Base-by-base conservation (phyloP, 1,140 invertebrate species). In the Heterodera schachtii region DNA sequence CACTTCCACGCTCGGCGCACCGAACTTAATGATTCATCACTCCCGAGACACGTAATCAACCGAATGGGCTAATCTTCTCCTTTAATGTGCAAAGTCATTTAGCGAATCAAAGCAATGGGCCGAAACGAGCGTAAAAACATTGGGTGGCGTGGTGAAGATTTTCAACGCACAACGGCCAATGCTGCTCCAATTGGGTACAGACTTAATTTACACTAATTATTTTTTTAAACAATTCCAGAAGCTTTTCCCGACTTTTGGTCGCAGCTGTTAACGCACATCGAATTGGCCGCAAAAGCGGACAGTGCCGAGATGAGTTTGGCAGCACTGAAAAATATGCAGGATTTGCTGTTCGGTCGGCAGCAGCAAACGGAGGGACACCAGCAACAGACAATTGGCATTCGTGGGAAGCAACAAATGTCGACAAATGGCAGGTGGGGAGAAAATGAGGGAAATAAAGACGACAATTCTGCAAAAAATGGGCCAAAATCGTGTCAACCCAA, bases 51-150 rank as follows among this genome's bases (percentile, higher is more conserved):
- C 97, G 75, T 76, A 52, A n/a, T 21, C 19, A 43, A 60, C 41
- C 41, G n/a, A n/a, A 8, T 11, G 13, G 46, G 21, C n/a, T n/a
- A n/a, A n/a, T n/a, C n/a, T n/a, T 41, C 3, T 46, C 7, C 31
- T 44, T 46, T 13, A 8, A 31, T 31, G 31, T 31, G 31, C 44
- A 73, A 46, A 73, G 16, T 31, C 19, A 9, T 74, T 74, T 64
- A 76, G 75, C 0, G 96, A 96, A 21, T 95, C 98, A 89, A 99
- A 99, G 88, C 97, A 99, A 90, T 99, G 97, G 97, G 96, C 96
- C 8, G 97, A 99, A 91, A 99, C 97, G 6, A 95, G 96, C 43
- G 95, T 92, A 74, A 88, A 92, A n/a, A 91, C 91, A 1, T 86
- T 92, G 21, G 73, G 81, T 70, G 88, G 88, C 7, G 84, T 87